Percentiles rank a stretch among this genome's conserved stretches.
Conservation (phyloP, 2,113 vertebrate genomes). For the Uria aalge region DNA sequence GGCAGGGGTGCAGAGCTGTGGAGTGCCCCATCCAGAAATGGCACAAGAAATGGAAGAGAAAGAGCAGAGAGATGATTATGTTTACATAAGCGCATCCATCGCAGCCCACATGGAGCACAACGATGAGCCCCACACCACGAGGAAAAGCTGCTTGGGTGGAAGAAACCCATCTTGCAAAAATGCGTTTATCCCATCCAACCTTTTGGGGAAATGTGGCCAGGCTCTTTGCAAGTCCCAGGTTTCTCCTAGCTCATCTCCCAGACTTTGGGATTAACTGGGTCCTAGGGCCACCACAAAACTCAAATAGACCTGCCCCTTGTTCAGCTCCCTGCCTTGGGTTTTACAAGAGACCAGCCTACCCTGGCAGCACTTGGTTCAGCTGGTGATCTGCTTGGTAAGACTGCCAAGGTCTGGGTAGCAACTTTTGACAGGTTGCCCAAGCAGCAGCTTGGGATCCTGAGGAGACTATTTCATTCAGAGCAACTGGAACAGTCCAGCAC, state of each 20-base stretch:
- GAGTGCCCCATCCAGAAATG: background rate
- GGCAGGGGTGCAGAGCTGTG: constrained; percentile 79
- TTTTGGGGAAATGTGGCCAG: background rate
- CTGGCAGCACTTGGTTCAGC: background rate
- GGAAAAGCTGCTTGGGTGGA: background rate
- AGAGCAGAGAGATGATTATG: constrained; percentile 51
- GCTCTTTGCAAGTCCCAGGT: background rate
- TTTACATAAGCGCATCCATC: accelerated
- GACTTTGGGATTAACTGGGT: background rate
- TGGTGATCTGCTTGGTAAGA: background rate
- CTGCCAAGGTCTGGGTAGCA: background rate
- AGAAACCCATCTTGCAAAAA: background rate
- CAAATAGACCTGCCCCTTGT: accelerated
- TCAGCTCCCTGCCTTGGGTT: background rate
- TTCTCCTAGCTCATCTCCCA: background rate
- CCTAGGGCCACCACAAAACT: background rate
- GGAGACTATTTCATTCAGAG: accelerated
- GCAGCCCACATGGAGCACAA: background rate
- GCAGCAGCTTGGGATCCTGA: background rate
- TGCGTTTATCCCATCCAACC: accelerated
- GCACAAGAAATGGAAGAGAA: constrained; percentile 7
- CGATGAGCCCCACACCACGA: background rate
- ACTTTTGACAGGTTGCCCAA: background rate
- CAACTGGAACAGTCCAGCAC: accelerated
- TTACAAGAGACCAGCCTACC: background rate